These are phyloP conservation scores for Eubucco bourcierii DNA, from an alignment of 2,113 vertebrate genomes.

Conservation along the genomic window DNA sequence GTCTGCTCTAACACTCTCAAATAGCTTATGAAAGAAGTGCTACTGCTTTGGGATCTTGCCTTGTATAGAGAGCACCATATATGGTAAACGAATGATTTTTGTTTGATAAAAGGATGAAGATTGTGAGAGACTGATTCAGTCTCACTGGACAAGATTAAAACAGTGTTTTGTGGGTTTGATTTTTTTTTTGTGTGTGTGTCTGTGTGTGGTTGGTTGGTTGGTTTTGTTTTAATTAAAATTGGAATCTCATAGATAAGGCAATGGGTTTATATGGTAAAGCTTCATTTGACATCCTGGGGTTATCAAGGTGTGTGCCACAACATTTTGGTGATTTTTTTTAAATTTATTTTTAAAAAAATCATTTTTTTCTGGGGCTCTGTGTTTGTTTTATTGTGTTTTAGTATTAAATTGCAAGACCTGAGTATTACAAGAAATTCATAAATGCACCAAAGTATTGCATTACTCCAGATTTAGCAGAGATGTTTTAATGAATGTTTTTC, in stretches of 20 bases:
- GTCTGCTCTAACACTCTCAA: not conserved
- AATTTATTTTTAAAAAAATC: too few relatives aligned
- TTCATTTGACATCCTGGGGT: not conserved
- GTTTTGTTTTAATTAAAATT: conserved; percentile 23
- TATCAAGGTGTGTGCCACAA: not conserved
- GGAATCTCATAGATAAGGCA: not conserved
- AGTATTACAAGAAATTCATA: too few relatives aligned
- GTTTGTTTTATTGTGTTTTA: not conserved
- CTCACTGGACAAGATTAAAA: not conserved
- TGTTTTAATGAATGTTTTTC: not conserved
- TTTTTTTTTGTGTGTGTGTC: too few relatives aligned
- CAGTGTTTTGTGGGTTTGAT: not conserved
- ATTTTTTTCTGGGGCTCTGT: not conserved
- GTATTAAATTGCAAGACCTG: not conserved
- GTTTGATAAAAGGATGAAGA: conserved; percentile 13
- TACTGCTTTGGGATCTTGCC: conserved; percentile 20
- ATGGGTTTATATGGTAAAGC: not conserved
- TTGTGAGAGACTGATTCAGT: not conserved
- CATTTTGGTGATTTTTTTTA: not conserved
- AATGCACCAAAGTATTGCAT: not conserved
- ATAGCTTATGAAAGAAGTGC: not conserved
- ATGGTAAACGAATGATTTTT: conserved; percentile 7
- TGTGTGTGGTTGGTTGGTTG: too few relatives aligned
- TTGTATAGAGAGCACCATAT: not conserved
- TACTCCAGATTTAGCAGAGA: not conserved